phyloP scores from a whole-genome alignment of 1,140 invertebrate genomes.

The Holcopasites calliopsidis region DNA sequence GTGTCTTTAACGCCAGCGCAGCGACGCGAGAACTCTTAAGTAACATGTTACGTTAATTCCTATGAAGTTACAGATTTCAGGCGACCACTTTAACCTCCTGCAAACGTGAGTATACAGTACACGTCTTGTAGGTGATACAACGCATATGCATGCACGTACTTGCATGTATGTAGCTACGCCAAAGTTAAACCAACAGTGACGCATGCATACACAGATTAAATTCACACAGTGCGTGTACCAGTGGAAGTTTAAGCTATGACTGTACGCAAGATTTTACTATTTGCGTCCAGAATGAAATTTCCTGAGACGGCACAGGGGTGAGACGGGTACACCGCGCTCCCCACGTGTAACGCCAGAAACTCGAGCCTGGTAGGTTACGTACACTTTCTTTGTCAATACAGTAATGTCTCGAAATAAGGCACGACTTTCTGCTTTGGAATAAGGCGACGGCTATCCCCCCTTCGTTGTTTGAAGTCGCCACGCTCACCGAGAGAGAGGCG shows the following conservation, averaged over 20 bases:
- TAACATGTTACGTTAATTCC: conserved; percentile 63
- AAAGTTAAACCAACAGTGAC: conserved; percentile 18
- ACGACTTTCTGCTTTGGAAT: no score
- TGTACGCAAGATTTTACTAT: not conserved
- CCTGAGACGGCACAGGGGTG: no score
- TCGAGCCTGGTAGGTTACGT: no score
- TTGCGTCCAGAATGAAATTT: no score
- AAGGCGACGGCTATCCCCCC: no score
- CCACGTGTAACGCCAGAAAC: no score
- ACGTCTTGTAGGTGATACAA: conserved; percentile 30
- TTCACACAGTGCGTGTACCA: not conserved
- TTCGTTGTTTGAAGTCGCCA: no score
- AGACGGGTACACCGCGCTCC: no score
- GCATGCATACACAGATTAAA: conserved; percentile 22
- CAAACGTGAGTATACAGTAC: conserved; percentile 49
- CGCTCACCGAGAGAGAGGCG: no score
- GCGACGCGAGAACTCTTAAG: conserved; percentile 60
- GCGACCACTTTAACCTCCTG: conserved; percentile 44
- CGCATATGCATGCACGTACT: conserved; percentile 9
- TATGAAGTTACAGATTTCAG: conserved; percentile 52
- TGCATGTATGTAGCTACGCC: conserved; percentile 17
- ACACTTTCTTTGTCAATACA: no score
- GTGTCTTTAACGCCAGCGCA: conserved; percentile 13
- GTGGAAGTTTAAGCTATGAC: not conserved
- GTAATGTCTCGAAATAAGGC: no score